Evolutionary conservation across 2,113 vertebrate species (phyloP).

Genomic region (Neolamprologus hecqui): DNA sequence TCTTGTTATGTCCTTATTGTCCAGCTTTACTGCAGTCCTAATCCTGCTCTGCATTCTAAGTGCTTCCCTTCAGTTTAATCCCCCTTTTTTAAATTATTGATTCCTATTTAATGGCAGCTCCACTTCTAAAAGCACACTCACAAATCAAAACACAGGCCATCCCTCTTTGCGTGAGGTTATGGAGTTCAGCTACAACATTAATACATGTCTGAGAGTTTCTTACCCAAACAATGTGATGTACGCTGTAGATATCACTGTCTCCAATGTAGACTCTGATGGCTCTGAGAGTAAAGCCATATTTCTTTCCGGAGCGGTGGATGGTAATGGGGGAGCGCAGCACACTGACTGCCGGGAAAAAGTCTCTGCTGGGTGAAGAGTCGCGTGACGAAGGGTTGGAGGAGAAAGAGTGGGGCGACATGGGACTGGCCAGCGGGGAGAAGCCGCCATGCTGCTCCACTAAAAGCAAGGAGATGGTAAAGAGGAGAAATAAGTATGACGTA

Average conservation of each 20-base stretch:
- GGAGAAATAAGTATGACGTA: background rate
- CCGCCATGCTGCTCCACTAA: slow-evolving; percentile 83
- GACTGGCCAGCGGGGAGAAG: slow-evolving; percentile 84
- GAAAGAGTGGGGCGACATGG: slow-evolving; percentile 89
- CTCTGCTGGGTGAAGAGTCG: slow-evolving; percentile 87
- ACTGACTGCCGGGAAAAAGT: slow-evolving; percentile 83
- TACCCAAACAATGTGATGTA: slow-evolving; percentile 92
- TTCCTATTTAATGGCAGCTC: background rate
- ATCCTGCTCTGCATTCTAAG: background rate
- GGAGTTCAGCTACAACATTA: background rate
- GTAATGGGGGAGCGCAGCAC: slow-evolving; percentile 85
- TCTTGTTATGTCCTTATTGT: background rate
- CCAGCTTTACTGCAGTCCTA: background rate
- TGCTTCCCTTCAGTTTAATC: background rate
- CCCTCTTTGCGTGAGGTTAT: background rate
- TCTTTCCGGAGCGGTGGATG: slow-evolving; percentile 88
- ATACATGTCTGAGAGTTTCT: background rate
- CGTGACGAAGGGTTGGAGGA: slow-evolving; percentile 89
- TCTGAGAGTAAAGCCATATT: slow-evolving; percentile 89
- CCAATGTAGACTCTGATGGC: slow-evolving; percentile 93
- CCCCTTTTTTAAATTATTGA: background rate
- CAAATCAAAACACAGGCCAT: background rate
- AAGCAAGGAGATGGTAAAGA: background rate
- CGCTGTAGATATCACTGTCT: slow-evolving; percentile 88
- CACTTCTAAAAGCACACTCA: background rate